A percentile compares a stretch with the other conserved stretches of the same genome.
These are phyloP conservation scores for Cephus pygmeus DNA, from an alignment of 2,888 invertebrate genomes.

Conservation along the genomic window DNA sequence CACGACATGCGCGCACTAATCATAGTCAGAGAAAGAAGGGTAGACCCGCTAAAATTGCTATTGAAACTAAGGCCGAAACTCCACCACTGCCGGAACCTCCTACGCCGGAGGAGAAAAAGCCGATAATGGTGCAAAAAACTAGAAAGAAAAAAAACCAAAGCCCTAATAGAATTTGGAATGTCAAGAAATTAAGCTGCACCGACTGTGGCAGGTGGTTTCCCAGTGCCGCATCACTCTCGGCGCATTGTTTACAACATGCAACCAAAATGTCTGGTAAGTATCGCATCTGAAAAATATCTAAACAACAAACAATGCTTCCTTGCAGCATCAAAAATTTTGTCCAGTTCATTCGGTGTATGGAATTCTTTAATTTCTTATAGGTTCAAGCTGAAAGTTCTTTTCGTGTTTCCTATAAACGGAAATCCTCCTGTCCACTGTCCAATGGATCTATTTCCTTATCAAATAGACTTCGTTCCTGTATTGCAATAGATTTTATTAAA, in stretches of 20 bases:
- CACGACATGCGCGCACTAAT: slow-evolving; percentile 55
- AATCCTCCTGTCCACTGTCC: neutral
- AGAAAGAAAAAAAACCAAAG: slow-evolving; percentile 27
- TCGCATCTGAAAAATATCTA: neutral
- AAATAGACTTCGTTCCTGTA: neutral
- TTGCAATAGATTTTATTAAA: neutral
- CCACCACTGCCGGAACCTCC: neutral
- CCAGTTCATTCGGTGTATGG: neutral
- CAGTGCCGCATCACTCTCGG: slow-evolving; percentile 45
- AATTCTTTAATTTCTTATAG: neutral
- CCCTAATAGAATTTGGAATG: slow-evolving; percentile 40
- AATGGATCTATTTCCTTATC: neutral
- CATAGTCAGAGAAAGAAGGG: slow-evolving; percentile 41
- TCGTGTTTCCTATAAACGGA: neutral
- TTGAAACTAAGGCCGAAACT: slow-evolving; percentile 1
- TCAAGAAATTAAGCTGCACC: slow-evolving; percentile 48
- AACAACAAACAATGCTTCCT: neutral
- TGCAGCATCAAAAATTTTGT: neutral
- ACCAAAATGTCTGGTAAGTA: slow-evolving; percentile 58
- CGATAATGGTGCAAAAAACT: slow-evolving; percentile 2
- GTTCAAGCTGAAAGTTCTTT: neutral
- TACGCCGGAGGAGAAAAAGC: neutral
- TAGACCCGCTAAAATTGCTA: neutral
- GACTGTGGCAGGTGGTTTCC: slow-evolving; percentile 57
- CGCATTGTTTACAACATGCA: slow-evolving; percentile 56